Evolutionary conservation across 2,888 invertebrate genomes (phyloP), one percentile per base, ranked within the genome.

Genomic region (Aplocera efformata): DNA sequence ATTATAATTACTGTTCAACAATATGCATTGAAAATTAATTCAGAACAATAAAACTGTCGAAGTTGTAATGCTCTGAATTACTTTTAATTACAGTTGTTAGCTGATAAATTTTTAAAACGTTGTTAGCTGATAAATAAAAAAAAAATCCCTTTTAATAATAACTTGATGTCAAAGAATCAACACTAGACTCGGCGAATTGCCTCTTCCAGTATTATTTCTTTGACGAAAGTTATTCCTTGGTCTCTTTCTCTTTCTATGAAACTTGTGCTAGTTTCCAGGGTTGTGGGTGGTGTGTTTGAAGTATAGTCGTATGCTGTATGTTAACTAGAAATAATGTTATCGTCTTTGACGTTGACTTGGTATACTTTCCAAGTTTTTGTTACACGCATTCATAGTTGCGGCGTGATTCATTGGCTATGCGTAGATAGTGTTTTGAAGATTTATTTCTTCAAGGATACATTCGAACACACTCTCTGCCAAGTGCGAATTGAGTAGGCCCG

Each of bases 321-420:
- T 61, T 61, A 62, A 65, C 60, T 65, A 65, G 63, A 62, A 66
- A 67, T 70, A 70, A 67, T 63, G 61, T 68, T 72, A 67, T 67
- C 67, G 66, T 59, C 46, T 41, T 43, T 42, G 52, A 52, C 50
- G 56, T 55, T 56, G 57, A 65, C 59, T 58, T 57, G 52, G 39
- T 27, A 37, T 37, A 48, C 49, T 49, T 44, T 31, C 13, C 32
- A 42, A 44, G 33, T 50, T 50, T 43, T 35, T 32, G 39, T 25
- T 36, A 40, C 49, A 47, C 47, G 47, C 9, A 25, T 6, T 20
- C 29, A 6, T 33, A 32, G 13, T 32, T 42, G 23, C 22, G 1
- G 6, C 7, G 23, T 17, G 13, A 3, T 17, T 17, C 13, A 5
- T 5, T 17, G 5, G 5, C 13, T 3, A 5, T 17, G 13, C 5